phyloP scores from a whole-genome alignment of 2,888 invertebrate species.

The Geotrupes spiniger region DNA sequence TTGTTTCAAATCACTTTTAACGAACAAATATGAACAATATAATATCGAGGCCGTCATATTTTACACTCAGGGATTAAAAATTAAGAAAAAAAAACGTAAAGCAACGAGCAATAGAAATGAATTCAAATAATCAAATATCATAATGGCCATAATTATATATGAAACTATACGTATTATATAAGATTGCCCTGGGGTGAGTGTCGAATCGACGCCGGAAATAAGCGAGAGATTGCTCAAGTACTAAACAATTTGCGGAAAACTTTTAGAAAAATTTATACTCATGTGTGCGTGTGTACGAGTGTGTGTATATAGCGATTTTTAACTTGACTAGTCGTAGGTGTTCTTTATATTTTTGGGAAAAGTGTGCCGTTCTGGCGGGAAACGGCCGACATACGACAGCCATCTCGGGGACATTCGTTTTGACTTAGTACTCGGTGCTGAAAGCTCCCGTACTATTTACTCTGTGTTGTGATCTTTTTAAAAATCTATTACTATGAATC shows the following conservation, averaged over 20 bases:
- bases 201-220: constrained; percentile 9
- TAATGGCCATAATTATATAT: constrained; percentile 45
- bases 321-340: too few species aligned
- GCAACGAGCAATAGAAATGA: constrained; percentile 50
- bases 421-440: constrained; percentile 21
- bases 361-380: too few species aligned
- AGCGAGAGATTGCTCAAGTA: constrained; percentile 16
- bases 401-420: neutral
- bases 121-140: constrained; percentile 49
- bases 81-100: constrained; percentile 18
- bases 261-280: constrained; percentile 1
- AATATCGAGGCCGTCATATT: neutral
- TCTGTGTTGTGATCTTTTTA: constrained; percentile 55
- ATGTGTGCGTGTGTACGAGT: neutral
- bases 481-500: constrained; percentile 54
- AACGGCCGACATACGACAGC: too few species aligned
- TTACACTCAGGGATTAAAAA: constrained; percentile 9
- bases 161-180: constrained; percentile 34
- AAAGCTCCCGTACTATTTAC: constrained; percentile 39
- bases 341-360: too few species aligned
- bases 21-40: too few species aligned
- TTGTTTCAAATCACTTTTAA: too few species aligned
- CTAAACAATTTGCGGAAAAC: constrained; percentile 5
- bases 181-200: constrained; percentile 2
- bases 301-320: neutral